Percentiles rank a stretch among this genome's conserved stretches.
Conservation (phyloP, 2,797 vertebrate genomes). For the Odontamblyopus rebecca region DNA sequence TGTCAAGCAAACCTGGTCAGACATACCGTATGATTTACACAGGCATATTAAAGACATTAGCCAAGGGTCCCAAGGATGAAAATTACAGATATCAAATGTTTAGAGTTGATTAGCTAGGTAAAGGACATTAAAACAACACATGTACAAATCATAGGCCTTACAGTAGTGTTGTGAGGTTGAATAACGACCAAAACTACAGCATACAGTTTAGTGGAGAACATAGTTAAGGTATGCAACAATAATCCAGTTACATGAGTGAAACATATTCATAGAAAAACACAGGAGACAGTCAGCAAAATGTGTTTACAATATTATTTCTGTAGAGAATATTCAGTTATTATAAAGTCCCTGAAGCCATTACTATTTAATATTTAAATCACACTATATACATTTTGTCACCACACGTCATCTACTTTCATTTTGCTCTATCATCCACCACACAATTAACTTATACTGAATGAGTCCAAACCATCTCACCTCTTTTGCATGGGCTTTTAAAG, state of each 20-base stretch:
- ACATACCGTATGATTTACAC: neutral
- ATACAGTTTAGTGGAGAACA: neutral
- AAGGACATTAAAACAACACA: too few relatives aligned
- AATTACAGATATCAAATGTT: conserved; percentile 1
- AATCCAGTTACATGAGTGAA: neutral
- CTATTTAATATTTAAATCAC: too few relatives aligned
- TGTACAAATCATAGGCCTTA: too few relatives aligned
- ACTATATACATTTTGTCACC: too few relatives aligned
- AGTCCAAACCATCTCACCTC: too few relatives aligned
- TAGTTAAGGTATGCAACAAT: neutral
- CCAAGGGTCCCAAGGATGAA: neutral
- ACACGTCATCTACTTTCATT: too few relatives aligned
- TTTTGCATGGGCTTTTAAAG: too few relatives aligned
- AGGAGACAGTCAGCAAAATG: neutral
- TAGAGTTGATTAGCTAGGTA: neutral
- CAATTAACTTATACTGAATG: neutral
- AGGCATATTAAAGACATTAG: neutral
- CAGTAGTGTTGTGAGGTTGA: too few relatives aligned
- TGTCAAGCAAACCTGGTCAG: neutral
- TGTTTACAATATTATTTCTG: neutral
- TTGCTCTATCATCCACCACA: neutral
- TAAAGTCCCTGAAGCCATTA: neutral
- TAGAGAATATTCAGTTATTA: neutral
- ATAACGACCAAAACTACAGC: neutral
- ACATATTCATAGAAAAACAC: neutral